phyloP scores from a whole-genome alignment of 2,888 invertebrate genomes.

The Cataglyphis altisquamis region DNA sequence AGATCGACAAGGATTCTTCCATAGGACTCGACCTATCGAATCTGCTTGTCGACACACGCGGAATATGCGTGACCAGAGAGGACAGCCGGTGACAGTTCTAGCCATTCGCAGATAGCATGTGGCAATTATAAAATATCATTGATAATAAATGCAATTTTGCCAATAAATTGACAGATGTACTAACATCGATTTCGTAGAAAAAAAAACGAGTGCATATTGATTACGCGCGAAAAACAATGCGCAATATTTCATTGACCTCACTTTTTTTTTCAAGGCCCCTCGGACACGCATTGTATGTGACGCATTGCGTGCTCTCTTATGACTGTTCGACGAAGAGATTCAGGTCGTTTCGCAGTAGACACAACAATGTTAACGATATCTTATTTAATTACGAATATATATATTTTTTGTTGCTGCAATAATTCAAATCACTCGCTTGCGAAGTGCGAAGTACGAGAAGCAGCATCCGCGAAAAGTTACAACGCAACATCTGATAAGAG shows the following conservation, averaged over 20 bases:
- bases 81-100: not conserved
- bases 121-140: not conserved
- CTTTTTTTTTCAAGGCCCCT: not conserved
- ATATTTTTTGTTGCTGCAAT: not conserved
- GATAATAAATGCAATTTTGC: not conserved
- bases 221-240: not conserved
- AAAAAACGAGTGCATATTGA: not conserved
- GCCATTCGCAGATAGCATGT: not conserved
- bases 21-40: slow-evolving; percentile 10
- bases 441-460: not conserved
- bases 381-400: not conserved
- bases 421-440: not conserved
- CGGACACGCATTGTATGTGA: slow-evolving; percentile 1
- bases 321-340: not conserved
- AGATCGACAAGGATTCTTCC: slow-evolving; percentile 15
- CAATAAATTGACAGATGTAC: not conserved
- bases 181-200: not conserved
- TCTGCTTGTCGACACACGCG: slow-evolving; percentile 34
- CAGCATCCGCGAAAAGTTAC: slow-evolving; percentile 7
- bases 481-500: not conserved
- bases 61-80: slow-evolving; percentile 37
- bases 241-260: slow-evolving; percentile 20
- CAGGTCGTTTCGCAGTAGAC: slow-evolving; percentile 24
- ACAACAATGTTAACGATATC: slow-evolving; percentile 40
- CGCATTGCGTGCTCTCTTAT: not conserved